phyloP scores from a whole-genome alignment of 2,797 vertebrate species.

The Micrastur ruficollis region DNA sequence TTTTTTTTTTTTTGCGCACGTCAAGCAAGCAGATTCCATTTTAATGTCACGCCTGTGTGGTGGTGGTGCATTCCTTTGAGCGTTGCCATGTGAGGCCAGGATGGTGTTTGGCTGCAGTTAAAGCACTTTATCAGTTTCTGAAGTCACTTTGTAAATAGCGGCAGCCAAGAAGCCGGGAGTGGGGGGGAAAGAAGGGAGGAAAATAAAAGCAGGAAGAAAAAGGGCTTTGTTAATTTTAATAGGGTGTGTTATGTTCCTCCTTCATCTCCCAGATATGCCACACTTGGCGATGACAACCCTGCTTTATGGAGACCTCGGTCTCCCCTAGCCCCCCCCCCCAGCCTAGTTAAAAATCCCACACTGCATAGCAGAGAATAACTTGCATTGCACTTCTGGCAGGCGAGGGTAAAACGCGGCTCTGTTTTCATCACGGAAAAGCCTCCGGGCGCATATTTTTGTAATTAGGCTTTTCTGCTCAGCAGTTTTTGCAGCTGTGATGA shows the following conservation, averaged over 20 bases:
- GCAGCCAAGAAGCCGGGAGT: not conserved
- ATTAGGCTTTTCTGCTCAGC: slow-evolving; percentile 90
- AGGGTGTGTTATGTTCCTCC: slow-evolving; percentile 22
- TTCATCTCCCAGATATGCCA: slow-evolving; percentile 23
- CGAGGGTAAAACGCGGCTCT: slow-evolving; percentile 78
- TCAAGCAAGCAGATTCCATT: slow-evolving; percentile 14
- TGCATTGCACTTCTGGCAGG: slow-evolving; percentile 70
- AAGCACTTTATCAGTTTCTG: slow-evolving; percentile 24
- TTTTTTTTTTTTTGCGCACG: not conserved
- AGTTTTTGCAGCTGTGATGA: slow-evolving; percentile 94
- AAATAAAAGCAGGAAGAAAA: slow-evolving; percentile 1
- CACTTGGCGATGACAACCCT: slow-evolving; percentile 40
- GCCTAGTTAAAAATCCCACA: slow-evolving; percentile 73
- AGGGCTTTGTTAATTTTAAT: slow-evolving; percentile 47
- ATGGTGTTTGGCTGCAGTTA: not conserved
- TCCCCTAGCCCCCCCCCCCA: slow-evolving; percentile 10
- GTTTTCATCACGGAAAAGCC: slow-evolving; percentile 84
- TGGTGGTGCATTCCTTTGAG: slow-evolving; percentile 1
- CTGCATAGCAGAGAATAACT: slow-evolving; percentile 73
- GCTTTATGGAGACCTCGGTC: not conserved
- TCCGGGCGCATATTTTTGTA: slow-evolving; percentile 89
- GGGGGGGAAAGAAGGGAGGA: not conserved
- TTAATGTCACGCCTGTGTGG: slow-evolving; percentile 19
- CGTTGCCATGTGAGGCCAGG: slow-evolving; percentile 33
- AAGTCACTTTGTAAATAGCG: slow-evolving; percentile 29